Evolutionary conservation across 2,888 invertebrate genomes (phyloP).

Genomic region (Eledona agricola): DNA sequence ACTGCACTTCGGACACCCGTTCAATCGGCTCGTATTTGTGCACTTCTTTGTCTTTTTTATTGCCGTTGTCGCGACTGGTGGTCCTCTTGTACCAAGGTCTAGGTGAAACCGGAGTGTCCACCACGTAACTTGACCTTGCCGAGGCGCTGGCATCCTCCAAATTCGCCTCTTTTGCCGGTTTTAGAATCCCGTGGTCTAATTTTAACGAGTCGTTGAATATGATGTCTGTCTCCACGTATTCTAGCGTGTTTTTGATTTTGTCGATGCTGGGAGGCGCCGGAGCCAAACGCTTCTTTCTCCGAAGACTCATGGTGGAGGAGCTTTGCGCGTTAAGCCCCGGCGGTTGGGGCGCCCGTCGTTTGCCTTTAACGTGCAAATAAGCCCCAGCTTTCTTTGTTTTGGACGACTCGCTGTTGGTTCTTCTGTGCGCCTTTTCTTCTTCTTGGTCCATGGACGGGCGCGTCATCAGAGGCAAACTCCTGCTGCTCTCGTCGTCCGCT

Average conservation of each 20-base stretch:
- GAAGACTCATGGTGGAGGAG: conserved; percentile 54
- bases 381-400: conserved; percentile 68
- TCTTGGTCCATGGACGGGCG: conserved; percentile 47
- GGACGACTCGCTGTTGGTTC: conserved; percentile 71
- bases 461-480: conserved; percentile 62
- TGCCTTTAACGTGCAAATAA: conserved; percentile 76
- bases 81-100: conserved; percentile 75
- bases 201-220: conserved; percentile 62
- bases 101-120: conserved; percentile 64
- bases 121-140: conserved; percentile 50
- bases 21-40: conserved; percentile 56
- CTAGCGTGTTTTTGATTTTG: conserved; percentile 43
- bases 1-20: conserved; percentile 65
- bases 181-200: conserved; percentile 64
- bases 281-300: conserved; percentile 61
- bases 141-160: conserved; percentile 44
- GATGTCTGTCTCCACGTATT: conserved; percentile 51
- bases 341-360: conserved; percentile 77
- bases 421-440: conserved; percentile 61
- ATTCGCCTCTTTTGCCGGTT: conserved; percentile 58
- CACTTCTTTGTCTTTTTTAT: conserved; percentile 51
- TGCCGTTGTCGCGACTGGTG: conserved; percentile 50
- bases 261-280: conserved; percentile 61
- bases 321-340: conserved; percentile 60
- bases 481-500: conserved; percentile 53